Percentiles rank a stretch among this genome's conserved stretches.
Conservation (phyloP, 2,888 invertebrate genomes). For the Cerastis rubricosa region DNA sequence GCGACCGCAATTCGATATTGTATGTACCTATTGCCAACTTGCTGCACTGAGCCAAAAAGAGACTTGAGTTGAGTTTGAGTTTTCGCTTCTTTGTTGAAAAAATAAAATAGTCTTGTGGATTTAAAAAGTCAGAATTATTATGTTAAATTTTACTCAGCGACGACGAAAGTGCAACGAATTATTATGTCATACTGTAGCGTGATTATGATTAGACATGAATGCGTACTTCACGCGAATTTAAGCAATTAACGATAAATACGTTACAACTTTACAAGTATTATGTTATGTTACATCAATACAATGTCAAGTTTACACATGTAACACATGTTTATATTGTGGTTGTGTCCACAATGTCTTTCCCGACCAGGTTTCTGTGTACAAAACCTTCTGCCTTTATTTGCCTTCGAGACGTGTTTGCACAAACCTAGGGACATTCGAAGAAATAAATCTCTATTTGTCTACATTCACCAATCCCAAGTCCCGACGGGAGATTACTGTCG, state of each 20-base stretch:
- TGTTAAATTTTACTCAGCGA: constrained; percentile 4
- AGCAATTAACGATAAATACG: constrained; percentile 25
- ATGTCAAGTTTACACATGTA: constrained; percentile 75
- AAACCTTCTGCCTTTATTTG: constrained; percentile 78
- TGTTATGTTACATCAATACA: constrained; percentile 73
- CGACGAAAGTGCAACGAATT: constrained; percentile 36
- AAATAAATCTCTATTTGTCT: constrained; percentile 86
- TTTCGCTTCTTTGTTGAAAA: not conserved
- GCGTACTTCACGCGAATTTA: constrained; percentile 44
- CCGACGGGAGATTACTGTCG: constrained; percentile 74
- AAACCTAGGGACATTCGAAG: constrained; percentile 79
- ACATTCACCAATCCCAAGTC: constrained; percentile 81
- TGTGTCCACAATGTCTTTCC: constrained; percentile 77
- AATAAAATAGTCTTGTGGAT: constrained; percentile 13
- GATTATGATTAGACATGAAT: constrained; percentile 7
- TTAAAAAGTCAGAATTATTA: not conserved
- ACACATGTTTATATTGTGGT: constrained; percentile 72
- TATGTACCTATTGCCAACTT: constrained; percentile 61
- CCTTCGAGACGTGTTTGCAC: constrained; percentile 81
- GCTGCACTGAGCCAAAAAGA: constrained; percentile 44
- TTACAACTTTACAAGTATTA: constrained; percentile 41
- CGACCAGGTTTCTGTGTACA: constrained; percentile 77
- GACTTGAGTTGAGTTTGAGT: not conserved
- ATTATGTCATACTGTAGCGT: constrained; percentile 10
- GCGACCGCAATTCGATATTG: constrained; percentile 73